These are phyloP conservation scores for Bos taurus DNA, from an alignment of 2,113 vertebrate genomes.

Conservation along the genomic window ARS-UCD2.0 NC_037329.1:70886001-70886500, in stretches of 20 bases:
- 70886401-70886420: background rate
- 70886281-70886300: background rate
- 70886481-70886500: background rate
- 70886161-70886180: background rate
- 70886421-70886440: background rate
- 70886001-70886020: background rate
- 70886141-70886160: background rate
- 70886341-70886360: slow-evolving; percentile 27
- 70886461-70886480: background rate
- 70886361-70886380: background rate
- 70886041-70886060: no score
- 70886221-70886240: background rate
- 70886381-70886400: background rate
- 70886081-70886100: background rate
- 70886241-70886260: background rate
- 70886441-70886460: background rate
- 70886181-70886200: background rate
- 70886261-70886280: background rate
- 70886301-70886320: accelerated
- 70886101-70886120: background rate
- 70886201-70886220: background rate
- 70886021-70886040: accelerated
- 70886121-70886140: background rate
- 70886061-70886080: background rate
- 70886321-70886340: background rate